phyloP scores from a whole-genome alignment of 2,888 invertebrate genomes.

The Molanna angustata region DNA sequence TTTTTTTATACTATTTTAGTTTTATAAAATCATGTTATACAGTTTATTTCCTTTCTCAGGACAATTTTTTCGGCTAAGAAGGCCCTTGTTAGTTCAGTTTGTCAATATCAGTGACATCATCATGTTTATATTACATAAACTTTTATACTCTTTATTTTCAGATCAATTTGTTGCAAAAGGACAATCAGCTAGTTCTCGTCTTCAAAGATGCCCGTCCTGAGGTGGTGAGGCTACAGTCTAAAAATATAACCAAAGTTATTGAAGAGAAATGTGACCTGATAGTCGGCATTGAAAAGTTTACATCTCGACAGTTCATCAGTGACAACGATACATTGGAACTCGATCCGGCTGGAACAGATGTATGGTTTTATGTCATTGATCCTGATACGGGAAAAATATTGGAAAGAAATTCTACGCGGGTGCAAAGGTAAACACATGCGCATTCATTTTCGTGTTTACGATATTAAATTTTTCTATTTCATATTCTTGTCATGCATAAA shows the following conservation, averaged over 20 bases:
- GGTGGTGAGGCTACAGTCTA: conserved; percentile 55
- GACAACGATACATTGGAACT: conserved; percentile 72
- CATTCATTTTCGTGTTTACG: too few species aligned
- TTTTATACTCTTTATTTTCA: conserved; percentile 40
- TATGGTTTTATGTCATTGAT: conserved; percentile 85
- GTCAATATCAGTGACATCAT: too few species aligned
- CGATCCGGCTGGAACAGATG: conserved; percentile 73
- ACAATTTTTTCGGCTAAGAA: too few species aligned
- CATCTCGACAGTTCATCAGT: conserved; percentile 69
- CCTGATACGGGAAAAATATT: conserved; percentile 74
- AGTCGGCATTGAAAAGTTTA: conserved; percentile 80
- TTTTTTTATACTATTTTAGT: too few species aligned
- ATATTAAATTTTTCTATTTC: too few species aligned
- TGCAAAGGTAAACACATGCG: conserved; percentile 73
- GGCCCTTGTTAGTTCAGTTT: too few species aligned
- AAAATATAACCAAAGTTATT: conserved; percentile 56
- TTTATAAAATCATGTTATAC: too few species aligned
- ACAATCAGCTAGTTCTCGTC: conserved; percentile 74
- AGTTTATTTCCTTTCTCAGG: too few species aligned
- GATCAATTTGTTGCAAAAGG: conserved; percentile 75
- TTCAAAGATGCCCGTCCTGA: conserved; percentile 74
- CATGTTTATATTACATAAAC: background rate
- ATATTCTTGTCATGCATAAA: too few species aligned
- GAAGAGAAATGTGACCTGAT: conserved; percentile 73
- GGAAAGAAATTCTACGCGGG: conserved; percentile 65